These are phyloP conservation scores for Ptychochromis oligacanthus DNA, from an alignment of 2,113 vertebrate genomes.

Conservation along the genomic window DNA sequence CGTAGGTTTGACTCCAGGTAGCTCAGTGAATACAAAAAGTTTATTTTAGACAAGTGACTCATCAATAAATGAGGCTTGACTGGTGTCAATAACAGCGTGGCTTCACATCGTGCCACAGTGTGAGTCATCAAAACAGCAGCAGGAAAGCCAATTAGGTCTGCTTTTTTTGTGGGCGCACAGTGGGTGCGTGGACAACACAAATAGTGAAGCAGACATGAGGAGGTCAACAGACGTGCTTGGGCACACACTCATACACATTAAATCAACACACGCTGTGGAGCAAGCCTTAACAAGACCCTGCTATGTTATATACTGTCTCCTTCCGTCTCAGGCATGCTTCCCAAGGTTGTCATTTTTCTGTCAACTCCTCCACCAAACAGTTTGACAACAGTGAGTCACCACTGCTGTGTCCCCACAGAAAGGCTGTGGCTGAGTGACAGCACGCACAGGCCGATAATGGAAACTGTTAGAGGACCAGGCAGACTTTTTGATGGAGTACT, in stretches of 20 bases:
- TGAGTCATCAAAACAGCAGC: conserved; percentile 63
- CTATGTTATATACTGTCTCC: not conserved
- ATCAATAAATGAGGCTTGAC: conserved; percentile 51
- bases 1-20: conserved; percentile 17
- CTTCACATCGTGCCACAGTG: conserved; percentile 40
- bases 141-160: conserved; percentile 54
- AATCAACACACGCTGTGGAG: conserved; percentile 18
- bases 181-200: conserved; percentile 43
- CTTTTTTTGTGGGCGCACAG: conserved; percentile 44
- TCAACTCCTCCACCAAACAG: conserved; percentile 54
- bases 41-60: conserved; percentile 50
- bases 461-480: conserved; percentile 33
- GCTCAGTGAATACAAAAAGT: not conserved
- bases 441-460: conserved; percentile 40
- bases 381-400: conserved; percentile 64
- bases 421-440: conserved; percentile 49
- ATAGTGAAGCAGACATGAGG: conserved; percentile 22
- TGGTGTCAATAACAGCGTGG: conserved; percentile 44
- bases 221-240: conserved; percentile 27
- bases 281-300: not conserved
- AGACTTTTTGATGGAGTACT: conserved; percentile 30
- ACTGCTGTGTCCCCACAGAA: conserved; percentile 35
- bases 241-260: conserved; percentile 34
- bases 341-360: conserved; percentile 51
- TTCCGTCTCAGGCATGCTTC: not conserved